Conservation (phyloP, 2,888 invertebrate genomes). For the Mallateleia sp. region DNA sequence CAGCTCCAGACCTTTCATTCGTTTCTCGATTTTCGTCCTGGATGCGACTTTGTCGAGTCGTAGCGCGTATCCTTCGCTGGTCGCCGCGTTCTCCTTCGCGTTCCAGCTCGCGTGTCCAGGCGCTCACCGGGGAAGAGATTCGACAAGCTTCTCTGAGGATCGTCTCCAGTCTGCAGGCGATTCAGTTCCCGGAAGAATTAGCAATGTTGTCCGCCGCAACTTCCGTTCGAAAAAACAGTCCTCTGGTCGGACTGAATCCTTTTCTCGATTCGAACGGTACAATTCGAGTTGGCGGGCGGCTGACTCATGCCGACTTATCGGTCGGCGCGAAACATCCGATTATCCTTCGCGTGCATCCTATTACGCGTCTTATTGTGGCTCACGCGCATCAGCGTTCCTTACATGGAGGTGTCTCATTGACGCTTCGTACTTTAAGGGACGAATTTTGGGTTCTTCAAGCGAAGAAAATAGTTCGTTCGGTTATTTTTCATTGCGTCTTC, state of each 20-base stretch:
- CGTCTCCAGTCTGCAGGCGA: not conserved
- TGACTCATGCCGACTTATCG: too few relatives aligned
- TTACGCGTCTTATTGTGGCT: conserved; percentile 9
- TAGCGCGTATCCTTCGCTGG: not conserved
- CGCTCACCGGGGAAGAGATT: too few relatives aligned
- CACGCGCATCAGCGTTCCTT: conserved; percentile 45
- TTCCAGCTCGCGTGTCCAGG: too few relatives aligned
- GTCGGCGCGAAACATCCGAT: too few relatives aligned
- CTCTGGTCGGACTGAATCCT: conserved; percentile 30
- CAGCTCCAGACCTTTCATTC: not conserved
- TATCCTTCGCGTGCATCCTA: conserved; percentile 30
- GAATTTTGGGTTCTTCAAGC: conserved; percentile 43
- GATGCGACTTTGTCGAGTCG: not conserved
- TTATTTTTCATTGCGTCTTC: conserved; percentile 45
- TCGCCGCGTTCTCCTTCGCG: too few relatives aligned
- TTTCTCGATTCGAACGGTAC: too few relatives aligned
- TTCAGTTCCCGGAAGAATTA: not conserved
- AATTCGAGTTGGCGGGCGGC: conserved; percentile 74
- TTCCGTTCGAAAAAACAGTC: not conserved
- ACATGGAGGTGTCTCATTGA: conserved; percentile 58
- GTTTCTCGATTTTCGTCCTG: not conserved
- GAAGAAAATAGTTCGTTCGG: conserved; percentile 15
- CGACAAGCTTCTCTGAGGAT: not conserved
- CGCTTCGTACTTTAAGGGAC: conserved; percentile 35
- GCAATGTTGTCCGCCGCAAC: not conserved